Evolutionary conservation across 2,888 invertebrate genomes (phyloP), one percentile per base, ranked within the genome.

Genomic region (Muscina levida): DNA sequence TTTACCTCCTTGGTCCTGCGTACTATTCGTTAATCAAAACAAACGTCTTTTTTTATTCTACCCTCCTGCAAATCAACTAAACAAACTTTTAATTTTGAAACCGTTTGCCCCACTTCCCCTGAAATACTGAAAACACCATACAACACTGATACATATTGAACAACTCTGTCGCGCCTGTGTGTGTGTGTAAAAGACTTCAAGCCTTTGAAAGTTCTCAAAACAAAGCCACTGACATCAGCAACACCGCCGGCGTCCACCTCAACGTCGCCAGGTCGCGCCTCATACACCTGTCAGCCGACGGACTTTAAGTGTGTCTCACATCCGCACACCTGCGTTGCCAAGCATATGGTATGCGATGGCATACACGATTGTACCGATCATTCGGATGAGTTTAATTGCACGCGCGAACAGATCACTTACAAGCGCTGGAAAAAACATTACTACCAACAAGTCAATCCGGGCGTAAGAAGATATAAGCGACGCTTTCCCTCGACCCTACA

Each of bases 351-450:
- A 56, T 95, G 95, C 88, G 92, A 95, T 85, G 90, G 91, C 42
- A 86, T 87, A 44, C 81, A 84, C 17, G 93, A 93, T 84, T 93
- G 93, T 86, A 91, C 91, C 80, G 92, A 92, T 84, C 92, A 92
- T 13, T 94, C 93, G 83, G 95, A 95, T 84, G 95, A 95, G 86
- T 89, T 90, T 15, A 91, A 91, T 85, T 94, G 94, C 70, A 88
- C 87, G 19, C 85, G 86, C 1, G 87, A 87, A 4, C 82, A 84
- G 10, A 53, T 68, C 42, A 80, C 68, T 59, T 74, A 65, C 48
- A 90, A 89, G 83, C 86, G 89, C 72, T 89, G 89, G 90, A 90
- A 89, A 83, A 89, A 89, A 86, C 85, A 86, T 67, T 82, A 67
- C 15, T 53, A 73, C 65, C 81, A 77, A 1, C 67, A 77, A 8